phyloP scores from a whole-genome alignment of 2,888 invertebrate species.

The Ptycholaimellus sp. region DNA sequence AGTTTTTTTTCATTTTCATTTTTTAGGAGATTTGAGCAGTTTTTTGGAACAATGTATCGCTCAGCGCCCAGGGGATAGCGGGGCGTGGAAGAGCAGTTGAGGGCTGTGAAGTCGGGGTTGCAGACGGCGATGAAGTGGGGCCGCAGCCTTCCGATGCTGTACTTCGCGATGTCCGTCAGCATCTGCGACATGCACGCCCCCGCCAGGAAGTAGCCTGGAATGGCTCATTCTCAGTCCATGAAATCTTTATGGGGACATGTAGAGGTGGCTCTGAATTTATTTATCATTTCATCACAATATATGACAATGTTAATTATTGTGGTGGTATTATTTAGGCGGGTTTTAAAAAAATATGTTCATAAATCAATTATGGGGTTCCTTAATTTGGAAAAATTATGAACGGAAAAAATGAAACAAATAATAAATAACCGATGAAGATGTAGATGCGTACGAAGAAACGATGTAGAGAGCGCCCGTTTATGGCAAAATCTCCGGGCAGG shows the following conservation, averaged over 20 bases:
- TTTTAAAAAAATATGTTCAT: no score
- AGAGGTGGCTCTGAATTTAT: no score
- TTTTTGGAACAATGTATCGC: no score
- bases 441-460: constrained; percentile 21
- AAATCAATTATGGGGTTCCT: no score
- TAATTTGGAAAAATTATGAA: no score
- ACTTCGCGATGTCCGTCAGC: constrained; percentile 71
- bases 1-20: no score
- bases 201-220: constrained; percentile 22
- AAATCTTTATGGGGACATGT: no score
- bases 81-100: constrained; percentile 8
- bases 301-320: no score
- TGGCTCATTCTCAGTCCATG: no score
- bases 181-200: constrained; percentile 24
- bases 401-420: background rate
- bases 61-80: background rate
- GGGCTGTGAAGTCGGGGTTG: constrained; percentile 35
- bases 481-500: background rate
- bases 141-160: constrained; percentile 64
- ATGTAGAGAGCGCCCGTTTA: constrained; percentile 11
- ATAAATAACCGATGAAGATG: constrained; percentile 14
- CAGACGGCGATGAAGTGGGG: constrained; percentile 84
- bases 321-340: no score
- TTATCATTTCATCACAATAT: no score
- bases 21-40: no score